Percentiles rank a stretch among this genome's conserved stretches.
Conservation (phyloP, 2,797 vertebrate genomes). For the Odontamblyopus lacepedii region DNA sequence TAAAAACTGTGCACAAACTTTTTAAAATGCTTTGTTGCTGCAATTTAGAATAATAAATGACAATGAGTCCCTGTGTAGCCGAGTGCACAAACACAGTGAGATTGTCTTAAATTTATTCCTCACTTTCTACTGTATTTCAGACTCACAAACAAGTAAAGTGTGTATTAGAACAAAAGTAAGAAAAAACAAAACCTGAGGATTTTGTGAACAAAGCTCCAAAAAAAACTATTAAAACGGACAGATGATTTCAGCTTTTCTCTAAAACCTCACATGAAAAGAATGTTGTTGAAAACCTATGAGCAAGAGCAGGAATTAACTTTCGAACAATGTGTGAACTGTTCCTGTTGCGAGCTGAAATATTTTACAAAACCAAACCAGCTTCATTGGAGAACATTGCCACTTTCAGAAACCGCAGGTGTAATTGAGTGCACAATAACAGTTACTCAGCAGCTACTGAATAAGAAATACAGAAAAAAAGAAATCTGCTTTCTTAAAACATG, state of each 20-base stretch:
- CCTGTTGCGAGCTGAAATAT: neutral
- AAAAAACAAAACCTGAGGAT: neutral
- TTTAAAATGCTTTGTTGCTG: neutral
- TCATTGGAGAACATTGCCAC: neutral
- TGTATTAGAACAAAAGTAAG: neutral
- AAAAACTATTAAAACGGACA: neutral
- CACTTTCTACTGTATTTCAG: neutral
- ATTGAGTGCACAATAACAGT: neutral
- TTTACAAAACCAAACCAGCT: neutral
- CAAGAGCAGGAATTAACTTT: neutral
- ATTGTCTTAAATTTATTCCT: neutral
- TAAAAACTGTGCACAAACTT: neutral
- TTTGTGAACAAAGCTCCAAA: neutral
- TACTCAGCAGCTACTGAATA: no score
- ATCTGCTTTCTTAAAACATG: no score
- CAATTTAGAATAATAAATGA: neutral
- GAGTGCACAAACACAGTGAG: neutral
- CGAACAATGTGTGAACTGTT: neutral
- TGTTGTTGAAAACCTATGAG: neutral
- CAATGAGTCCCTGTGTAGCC: neutral
- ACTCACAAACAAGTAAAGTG: neutral
- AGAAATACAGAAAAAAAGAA: no score
- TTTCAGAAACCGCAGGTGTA: neutral
- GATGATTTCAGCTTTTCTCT: neutral
- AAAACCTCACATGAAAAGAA: constrained; percentile 8